Evolutionary conservation across 1,140 invertebrate species (phyloP).

Genomic region (Ladona fulva): DNA sequence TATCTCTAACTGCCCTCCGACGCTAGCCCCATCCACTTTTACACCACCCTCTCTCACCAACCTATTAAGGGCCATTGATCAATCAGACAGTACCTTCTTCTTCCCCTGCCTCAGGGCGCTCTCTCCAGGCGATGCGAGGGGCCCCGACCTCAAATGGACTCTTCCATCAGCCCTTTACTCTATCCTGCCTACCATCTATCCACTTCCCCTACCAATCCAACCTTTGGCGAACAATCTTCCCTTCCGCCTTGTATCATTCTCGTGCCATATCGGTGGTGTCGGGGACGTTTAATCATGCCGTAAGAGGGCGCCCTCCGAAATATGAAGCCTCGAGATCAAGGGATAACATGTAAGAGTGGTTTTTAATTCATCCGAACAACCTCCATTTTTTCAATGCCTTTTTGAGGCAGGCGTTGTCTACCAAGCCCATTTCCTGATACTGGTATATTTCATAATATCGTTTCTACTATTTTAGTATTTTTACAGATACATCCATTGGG

Average conservation of each 20-base stretch:
- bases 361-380: no score
- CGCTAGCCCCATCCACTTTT: background rate
- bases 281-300: background rate
- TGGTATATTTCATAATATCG: no score
- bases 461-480: no score
- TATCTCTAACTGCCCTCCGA: background rate
- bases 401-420: no score
- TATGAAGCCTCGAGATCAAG: no score
- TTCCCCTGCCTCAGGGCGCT: background rate
- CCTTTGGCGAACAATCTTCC: background rate
- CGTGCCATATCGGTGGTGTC: background rate
- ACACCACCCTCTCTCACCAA: background rate
- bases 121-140: no score
- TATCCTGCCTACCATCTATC: background rate
- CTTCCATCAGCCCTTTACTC: background rate
- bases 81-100: conserved; percentile 5
- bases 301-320: background rate
- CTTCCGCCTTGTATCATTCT: background rate
- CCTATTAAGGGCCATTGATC: conserved; percentile 8
- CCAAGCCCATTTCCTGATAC: no score
- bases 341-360: no score
- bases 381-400: no score
- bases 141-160: background rate
- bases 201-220: no score
- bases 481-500: no score